Percentiles rank a stretch among this genome's conserved stretches.
Conservation (phyloP, 2,113 vertebrate species). For the Siniperca knerii region DNA sequence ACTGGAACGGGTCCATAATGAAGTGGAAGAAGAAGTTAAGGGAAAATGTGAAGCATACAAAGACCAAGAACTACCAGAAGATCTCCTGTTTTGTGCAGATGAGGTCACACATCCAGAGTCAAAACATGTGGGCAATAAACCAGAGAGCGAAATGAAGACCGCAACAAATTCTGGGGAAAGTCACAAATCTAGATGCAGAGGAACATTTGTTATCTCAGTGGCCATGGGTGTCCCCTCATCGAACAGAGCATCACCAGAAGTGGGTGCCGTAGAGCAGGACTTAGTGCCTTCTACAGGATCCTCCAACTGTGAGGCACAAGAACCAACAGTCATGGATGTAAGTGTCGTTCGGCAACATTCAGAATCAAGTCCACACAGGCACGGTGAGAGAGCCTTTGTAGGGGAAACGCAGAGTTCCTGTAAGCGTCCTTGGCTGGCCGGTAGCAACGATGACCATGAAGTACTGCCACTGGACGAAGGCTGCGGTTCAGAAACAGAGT, state of each 20-base stretch:
- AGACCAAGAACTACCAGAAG: neutral
- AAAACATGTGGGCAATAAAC: neutral
- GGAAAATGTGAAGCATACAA: neutral
- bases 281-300: neutral
- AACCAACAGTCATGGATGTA: neutral
- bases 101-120: neutral
- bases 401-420: neutral
- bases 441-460: neutral
- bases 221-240: neutral
- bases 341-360: neutral
- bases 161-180: neutral
- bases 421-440: conserved; percentile 43
- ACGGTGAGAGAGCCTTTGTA: neutral
- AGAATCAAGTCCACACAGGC: neutral
- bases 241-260: neutral
- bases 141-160: neutral
- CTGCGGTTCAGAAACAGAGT: neutral
- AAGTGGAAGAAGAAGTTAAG: neutral
- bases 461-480: neutral
- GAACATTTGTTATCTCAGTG: conserved; percentile 67
- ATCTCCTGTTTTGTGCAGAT: neutral
- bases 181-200: conserved; percentile 57
- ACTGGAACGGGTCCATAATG: neutral
- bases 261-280: neutral
- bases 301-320: neutral